phyloP scores from a whole-genome alignment of 1,140 invertebrate species.

The Micrasema longulum region DNA sequence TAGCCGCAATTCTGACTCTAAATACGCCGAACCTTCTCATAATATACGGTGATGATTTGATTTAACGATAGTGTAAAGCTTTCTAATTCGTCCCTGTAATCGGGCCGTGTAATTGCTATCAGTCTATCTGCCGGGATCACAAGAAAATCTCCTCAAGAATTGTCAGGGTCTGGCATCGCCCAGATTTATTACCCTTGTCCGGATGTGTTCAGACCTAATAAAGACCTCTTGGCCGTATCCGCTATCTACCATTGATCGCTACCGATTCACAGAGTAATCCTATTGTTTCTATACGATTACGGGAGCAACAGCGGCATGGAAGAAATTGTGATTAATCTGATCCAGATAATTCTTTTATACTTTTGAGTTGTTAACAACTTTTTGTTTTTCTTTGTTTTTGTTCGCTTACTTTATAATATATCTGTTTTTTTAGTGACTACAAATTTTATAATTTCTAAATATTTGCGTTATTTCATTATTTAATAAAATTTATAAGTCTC shows the following conservation, averaged over 20 bases:
- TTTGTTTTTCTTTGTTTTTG: no score
- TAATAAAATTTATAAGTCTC: no score
- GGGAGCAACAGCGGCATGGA: conserved; percentile 18
- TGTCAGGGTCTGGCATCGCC: conserved; percentile 26
- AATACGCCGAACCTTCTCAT: no score
- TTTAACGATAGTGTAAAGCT: no score
- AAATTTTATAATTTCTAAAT: no score
- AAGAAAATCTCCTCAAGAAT: background rate
- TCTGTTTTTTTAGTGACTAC: no score
- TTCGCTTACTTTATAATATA: no score
- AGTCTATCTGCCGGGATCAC: conserved; percentile 35
- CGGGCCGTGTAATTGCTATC: conserved; percentile 37
- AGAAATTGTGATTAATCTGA: conserved; percentile 2
- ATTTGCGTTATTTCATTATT: no score
- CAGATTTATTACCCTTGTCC: conserved; percentile 46
- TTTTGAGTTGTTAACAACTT: background rate
- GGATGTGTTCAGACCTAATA: conserved; percentile 45
- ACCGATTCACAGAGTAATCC: conserved; percentile 20
- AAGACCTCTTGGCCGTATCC: conserved; percentile 27
- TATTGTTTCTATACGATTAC: conserved; percentile 27
- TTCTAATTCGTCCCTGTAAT: conserved; percentile 21
- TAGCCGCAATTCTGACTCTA: no score
- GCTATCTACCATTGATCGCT: conserved; percentile 36
- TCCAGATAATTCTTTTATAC: no score
- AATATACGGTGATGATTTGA: no score